Evolutionary conservation across 2,113 vertebrate genomes (phyloP).

Genomic region (Smithornis capensis): DNA sequence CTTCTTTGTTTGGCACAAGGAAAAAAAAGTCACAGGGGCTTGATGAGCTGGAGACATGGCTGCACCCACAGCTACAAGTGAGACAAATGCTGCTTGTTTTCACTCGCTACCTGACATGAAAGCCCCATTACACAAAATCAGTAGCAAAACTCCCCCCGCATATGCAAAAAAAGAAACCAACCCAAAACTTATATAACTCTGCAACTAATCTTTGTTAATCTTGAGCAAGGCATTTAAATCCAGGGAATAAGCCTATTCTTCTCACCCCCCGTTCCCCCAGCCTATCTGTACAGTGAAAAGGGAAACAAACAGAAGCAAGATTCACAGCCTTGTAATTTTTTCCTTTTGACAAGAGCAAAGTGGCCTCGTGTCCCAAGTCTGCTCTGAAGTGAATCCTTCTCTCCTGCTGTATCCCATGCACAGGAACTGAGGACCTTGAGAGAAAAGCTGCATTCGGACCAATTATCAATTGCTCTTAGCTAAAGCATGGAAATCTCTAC

Average conservation of each 20-base stretch:
- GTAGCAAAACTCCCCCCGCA: neutral
- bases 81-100: neutral
- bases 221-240: slow-evolving; percentile 48
- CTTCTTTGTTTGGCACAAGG: neutral
- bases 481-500: slow-evolving; percentile 48
- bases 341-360: neutral
- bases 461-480: neutral
- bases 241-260: slow-evolving; percentile 18
- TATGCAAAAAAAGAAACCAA: neutral
- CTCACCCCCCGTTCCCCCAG: neutral
- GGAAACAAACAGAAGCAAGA: neutral
- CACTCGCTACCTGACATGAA: accelerated
- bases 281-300: neutral
- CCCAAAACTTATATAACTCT: slow-evolving; percentile 24
- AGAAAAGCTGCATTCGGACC: neutral
- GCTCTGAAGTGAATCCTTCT: neutral
- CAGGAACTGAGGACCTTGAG: neutral
- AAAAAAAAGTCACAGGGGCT: neutral
- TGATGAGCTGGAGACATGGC: neutral
- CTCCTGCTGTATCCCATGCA: neutral
- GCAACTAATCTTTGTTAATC: slow-evolving; percentile 52
- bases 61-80: neutral
- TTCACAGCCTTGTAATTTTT: neutral
- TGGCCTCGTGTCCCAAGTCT: neutral
- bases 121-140: neutral